Evolutionary conservation across 2,797 vertebrate species (phyloP).

Genomic region (Tenualosa thibaudeaui): DNA sequence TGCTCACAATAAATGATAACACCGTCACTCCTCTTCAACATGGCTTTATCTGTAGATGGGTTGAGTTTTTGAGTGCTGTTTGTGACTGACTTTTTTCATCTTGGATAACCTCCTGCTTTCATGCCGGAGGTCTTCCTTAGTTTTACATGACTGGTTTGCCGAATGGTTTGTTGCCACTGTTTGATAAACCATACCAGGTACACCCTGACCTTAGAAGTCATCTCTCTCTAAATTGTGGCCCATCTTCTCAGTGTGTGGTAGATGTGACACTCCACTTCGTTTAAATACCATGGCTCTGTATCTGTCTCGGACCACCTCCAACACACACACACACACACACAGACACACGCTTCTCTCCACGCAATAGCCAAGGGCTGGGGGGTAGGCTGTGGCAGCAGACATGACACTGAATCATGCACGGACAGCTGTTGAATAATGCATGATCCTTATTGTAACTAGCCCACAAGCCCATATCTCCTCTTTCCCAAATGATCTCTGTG

Average conservation of each 20-base stretch:
- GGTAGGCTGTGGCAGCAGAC: not conserved
- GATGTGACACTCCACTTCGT: not conserved
- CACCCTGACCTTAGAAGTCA: not conserved
- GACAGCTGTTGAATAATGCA: not conserved
- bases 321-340: constrained; percentile 1
- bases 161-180: not conserved
- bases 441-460: not conserved
- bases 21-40: not conserved
- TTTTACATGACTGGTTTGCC: too few relatives aligned
- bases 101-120: not conserved
- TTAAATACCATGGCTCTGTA: not conserved
- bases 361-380: not conserved
- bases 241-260: not conserved
- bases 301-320: not conserved
- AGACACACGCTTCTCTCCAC: not conserved
- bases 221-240: not conserved
- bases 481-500: not conserved
- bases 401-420: not conserved
- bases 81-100: not conserved
- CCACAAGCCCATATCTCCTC: not conserved
- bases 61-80: not conserved
- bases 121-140: too few relatives aligned
- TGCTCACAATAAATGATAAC: too few relatives aligned
- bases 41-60: not conserved
- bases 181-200: not conserved